phyloP scores from a whole-genome alignment of 2,888 invertebrate species.

The Nephrotoma guestfalica region DNA sequence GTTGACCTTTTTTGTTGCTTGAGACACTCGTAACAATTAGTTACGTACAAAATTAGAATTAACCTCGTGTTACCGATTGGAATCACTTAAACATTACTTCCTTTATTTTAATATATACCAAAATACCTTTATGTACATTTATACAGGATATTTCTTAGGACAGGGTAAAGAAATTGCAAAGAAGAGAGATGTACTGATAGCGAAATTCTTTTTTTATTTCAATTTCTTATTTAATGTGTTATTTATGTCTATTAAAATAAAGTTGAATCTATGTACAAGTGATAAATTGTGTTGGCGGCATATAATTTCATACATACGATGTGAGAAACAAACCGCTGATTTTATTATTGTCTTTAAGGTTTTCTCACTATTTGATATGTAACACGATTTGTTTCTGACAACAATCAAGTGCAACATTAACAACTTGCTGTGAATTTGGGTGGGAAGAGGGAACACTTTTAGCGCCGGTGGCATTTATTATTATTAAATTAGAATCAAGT shows the following conservation, averaged over 20 bases:
- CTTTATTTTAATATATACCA: background rate
- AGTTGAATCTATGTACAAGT: background rate
- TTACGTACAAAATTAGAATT: background rate
- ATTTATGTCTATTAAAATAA: background rate
- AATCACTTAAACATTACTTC: background rate
- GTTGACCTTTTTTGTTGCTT: background rate
- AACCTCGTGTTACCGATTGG: background rate
- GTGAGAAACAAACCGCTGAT: background rate
- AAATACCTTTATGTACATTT: background rate
- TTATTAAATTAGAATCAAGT: background rate
- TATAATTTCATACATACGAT: background rate
- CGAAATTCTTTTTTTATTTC: background rate
- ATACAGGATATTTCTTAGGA: background rate
- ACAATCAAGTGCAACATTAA: background rate
- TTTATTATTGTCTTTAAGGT: background rate
- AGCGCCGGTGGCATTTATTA: background rate
- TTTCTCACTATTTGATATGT: background rate
- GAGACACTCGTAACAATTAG: background rate
- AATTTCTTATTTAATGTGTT: background rate
- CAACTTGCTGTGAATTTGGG: background rate
- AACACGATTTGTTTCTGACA: background rate
- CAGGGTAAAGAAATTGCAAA: background rate
- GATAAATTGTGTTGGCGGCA: conserved; percentile 2
- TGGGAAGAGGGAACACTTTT: background rate
- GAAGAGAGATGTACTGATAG: background rate